Evolutionary conservation across 2,888 invertebrate genomes (phyloP), one percentile per base, ranked within the genome.

Genomic region (Apamea crenata): DNA sequence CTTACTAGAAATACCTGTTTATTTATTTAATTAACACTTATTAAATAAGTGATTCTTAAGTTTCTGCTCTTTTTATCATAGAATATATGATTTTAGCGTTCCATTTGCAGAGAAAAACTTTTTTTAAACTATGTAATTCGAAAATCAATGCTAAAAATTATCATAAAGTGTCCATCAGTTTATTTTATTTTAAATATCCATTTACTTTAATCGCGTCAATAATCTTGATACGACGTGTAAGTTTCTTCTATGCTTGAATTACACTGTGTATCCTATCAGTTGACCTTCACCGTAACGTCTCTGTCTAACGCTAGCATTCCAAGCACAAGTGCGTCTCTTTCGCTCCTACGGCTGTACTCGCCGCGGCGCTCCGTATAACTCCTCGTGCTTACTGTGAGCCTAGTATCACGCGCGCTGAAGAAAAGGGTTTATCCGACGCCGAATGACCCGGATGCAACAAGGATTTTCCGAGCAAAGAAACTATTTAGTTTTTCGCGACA

Each of bases 391-490:
- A 91, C 95, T 96, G 96, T 81, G 91, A 91, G 94, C 96, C 97
- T 96, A 96, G 97, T 97, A 96, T 95, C 96, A 94, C 96, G 96
- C 96, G 96, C 96, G 97, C 96, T 96, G 96, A 96, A 96, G 97
- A 97, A 97, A 96, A 97, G 97, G 96, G 97, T 97, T 97, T 97
- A 97, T 96, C 97, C 96, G 97, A 96, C 96, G 96, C 95, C 92
- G 94, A 93, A 91, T 94, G 95, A 94, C 96, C 94, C 94, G 94
- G 93, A 92, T 94, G 94, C 94, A 93, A 93, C 95, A 94, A 95
- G 94, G 94, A 95, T 95, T 97, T 97, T 96, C 96, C 96, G 94
- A 95, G 92, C 90, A 86, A 91, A 91, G 90, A 92, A 87, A 81
- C 85, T 85, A 91, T 91, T 91, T 89, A 91, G 92, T 92, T 94